Evolutionary conservation across 2,113 vertebrate genomes (phyloP).

Genomic region (Terrapene triunguis): DNA sequence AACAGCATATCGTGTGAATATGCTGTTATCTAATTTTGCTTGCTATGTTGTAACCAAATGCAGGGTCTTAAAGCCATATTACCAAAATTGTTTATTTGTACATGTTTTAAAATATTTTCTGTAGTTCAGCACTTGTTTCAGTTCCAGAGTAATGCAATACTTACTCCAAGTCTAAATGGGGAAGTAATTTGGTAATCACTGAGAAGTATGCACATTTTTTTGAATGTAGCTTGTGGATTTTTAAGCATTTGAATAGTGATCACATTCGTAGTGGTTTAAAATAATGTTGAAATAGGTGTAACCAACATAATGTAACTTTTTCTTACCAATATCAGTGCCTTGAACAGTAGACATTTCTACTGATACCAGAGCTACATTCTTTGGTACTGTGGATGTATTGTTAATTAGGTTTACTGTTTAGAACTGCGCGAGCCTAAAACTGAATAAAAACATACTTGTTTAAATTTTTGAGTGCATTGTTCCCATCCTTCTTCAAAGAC

Average conservation of each 20-base stretch:
- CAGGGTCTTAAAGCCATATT: conserved; percentile 63
- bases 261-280: neutral
- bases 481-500: neutral
- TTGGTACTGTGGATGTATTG: conserved; percentile 14
- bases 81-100: neutral
- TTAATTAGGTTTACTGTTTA: conserved; percentile 66
- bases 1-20: neutral
- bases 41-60: conserved; percentile 53
- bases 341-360: conserved; percentile 65
- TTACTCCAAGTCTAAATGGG: neutral
- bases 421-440: conserved; percentile 59
- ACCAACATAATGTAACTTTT: neutral
- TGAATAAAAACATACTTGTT: conserved; percentile 76
- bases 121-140: conserved; percentile 23
- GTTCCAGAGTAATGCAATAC: conserved; percentile 44
- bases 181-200: neutral
- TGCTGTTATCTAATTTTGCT: conserved; percentile 48
- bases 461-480: conserved; percentile 10
- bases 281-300: neutral
- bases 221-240: conserved; percentile 33
- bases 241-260: conserved; percentile 15
- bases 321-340: conserved; percentile 69
- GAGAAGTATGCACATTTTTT: neutral
- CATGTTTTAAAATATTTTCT: conserved; percentile 2
- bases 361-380: conserved; percentile 7